phyloP scores from a whole-genome alignment of 2,797 vertebrate species.

The Percopsis omiscomaycus region DNA sequence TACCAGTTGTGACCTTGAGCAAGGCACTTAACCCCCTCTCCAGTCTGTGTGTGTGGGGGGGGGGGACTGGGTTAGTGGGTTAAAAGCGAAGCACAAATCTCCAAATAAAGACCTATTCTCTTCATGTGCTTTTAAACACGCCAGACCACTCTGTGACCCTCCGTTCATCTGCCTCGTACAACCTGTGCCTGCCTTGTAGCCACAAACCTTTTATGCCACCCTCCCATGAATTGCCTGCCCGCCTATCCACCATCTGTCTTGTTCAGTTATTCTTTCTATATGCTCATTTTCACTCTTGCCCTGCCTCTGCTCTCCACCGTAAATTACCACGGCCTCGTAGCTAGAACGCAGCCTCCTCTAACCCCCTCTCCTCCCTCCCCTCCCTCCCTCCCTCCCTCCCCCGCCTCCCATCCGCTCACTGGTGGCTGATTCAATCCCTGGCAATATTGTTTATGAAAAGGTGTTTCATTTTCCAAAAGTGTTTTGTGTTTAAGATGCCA shows the following conservation, averaged over 20 bases:
- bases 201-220: constrained; percentile 15
- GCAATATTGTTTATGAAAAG: constrained; percentile 60
- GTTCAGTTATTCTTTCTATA: constrained; percentile 5
- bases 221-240: background rate
- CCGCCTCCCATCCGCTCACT: constrained; percentile 31
- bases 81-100: too few relatives aligned
- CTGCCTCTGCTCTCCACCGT: constrained; percentile 4
- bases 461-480: constrained; percentile 55
- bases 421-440: constrained; percentile 60
- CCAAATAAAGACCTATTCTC: too few relatives aligned
- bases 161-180: too few relatives aligned
- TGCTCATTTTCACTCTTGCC: constrained; percentile 12
- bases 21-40: too few relatives aligned
- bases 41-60: too few relatives aligned
- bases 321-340: background rate
- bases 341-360: background rate
- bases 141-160: background rate
- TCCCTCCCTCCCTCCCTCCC: background rate
- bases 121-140: background rate
- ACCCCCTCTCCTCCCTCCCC: background rate
- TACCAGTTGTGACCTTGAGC: too few relatives aligned
- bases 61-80: too few relatives aligned
- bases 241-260: constrained; percentile 7
- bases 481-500: constrained; percentile 44
- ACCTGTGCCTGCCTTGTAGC: background rate